Evolutionary conservation across 2,888 invertebrate genomes (phyloP), one percentile per base, ranked within the genome.

Genomic region (Stenurella melanura): DNA sequence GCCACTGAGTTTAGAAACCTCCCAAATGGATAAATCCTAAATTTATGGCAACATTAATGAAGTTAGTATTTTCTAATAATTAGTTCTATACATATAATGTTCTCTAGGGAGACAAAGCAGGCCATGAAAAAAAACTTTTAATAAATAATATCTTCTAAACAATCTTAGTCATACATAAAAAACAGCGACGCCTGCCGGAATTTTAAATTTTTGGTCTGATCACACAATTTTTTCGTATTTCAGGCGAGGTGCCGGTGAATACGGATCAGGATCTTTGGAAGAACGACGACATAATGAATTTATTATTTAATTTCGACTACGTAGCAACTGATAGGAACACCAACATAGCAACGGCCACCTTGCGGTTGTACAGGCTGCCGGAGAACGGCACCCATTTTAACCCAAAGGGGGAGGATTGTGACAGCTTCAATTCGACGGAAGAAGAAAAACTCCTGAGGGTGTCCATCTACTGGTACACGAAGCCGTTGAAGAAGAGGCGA

Each of bases 381-480:
- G 90, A 90, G 71, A 90, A 90, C 76, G 76, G 82, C 6, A 88
- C 89, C 6, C 83, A 80, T 66, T 26, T 69, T 0, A 67, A 74
- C 7, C 21, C 73, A 10, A 88, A 78, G 77, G 83, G 75, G 60
- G 80, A 76, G 38, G 83, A 83, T 80, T 84, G 80, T 78, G 87
- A 82, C 69, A 81, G 66, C 12, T 70, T 68, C 15, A 80, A 75
- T 7, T 73, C 78, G n/a, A 74, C 89, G 18, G 89, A 90, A 63
- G 91, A 91, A 26, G 92, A 92, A 61, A 91, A 90, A 83, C 89
- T 92, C 79, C 89, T 93, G 71, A 89, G 92, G 76, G 91, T 93
- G 75, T 92, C 92, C 0, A 90, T 92, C 66, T 93, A 92, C 81
- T 92, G 91, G 89, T 93, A 93, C 85, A 92, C 91, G 2, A 90